Evolutionary conservation across 2,113 vertebrate species (phyloP), one percentile per base, ranked within the genome.

Genomic region (Rattus rattus): DNA sequence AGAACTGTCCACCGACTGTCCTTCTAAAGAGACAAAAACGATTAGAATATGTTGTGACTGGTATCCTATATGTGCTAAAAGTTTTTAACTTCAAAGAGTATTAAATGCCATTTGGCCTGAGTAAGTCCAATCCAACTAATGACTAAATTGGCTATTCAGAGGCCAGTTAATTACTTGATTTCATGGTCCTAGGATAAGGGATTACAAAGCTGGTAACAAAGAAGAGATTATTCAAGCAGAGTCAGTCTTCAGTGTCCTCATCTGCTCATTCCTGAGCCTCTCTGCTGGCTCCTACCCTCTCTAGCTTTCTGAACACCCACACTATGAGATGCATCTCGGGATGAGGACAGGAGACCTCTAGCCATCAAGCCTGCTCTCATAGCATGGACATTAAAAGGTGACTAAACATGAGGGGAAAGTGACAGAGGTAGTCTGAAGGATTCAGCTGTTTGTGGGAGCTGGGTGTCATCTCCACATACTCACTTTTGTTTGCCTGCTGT

Each of bases 21-120:
- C 0, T 20, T 80, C 95, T 97, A 91, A 94, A 90, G 91, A 94
- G 87, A 95, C 63, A 94, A 94, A 96, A 91, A 81, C 10, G 85
- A 86, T 69, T 49, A 84, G 47, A 83, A 8, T 63, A 67, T 49
- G 6, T 63, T 67, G 81, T 20, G 86, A 81, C 33, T 61, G 61
- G 39, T 19, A 75, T 67, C 54, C 84, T 30, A 36, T 59, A 70
- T 75, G 77, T 77, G 92, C 43, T 70, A 65, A 72, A 19, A 7
- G 43, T 20, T 63, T 91, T 80, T 59, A 49, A 70, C 39, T 94
- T 96, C 8, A 56, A 88, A 24, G 8, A 69, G 49, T 89, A 95
- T 4, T 28, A 91, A 89, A 79, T 92, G 39, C 28, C n/a, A 30
- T 92, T 94, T 75, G 88, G 20, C 65, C 49, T 43, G 20, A 88